Percentiles rank a stretch among this genome's conserved stretches.
phyloP scores from a whole-genome alignment of 1,140 invertebrate genomes.

The Zophobas atratus region DNA sequence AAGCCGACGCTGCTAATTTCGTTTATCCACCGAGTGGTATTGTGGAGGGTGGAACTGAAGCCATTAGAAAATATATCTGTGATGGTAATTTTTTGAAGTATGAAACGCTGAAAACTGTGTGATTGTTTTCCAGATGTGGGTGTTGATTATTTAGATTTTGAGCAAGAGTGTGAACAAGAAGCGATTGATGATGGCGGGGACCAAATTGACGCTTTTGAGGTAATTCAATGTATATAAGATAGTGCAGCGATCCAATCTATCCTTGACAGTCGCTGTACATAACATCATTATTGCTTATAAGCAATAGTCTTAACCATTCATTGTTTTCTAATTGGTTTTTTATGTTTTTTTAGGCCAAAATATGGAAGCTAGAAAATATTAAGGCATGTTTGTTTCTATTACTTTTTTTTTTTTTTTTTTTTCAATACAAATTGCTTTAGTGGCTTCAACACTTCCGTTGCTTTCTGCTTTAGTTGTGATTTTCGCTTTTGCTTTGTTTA shows the following conservation, averaged over 20 bases:
- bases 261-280: not conserved
- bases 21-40: constrained; percentile 76
- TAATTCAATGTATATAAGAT: not conserved
- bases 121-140: constrained; percentile 56
- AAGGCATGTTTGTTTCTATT: constrained; percentile 74
- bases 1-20: constrained; percentile 76
- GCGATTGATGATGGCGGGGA: not conserved
- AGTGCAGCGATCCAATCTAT: not conserved
- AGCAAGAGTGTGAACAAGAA: constrained; percentile 11
- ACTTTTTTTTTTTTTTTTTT: constrained; percentile 60
- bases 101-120: not conserved
- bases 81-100: constrained; percentile 63
- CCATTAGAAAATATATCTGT: constrained; percentile 79
- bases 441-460: constrained; percentile 13
- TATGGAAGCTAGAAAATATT: constrained; percentile 73
- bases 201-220: constrained; percentile 34
- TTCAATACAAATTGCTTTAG: constrained; percentile 1
- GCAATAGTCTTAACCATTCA: constrained; percentile 35
- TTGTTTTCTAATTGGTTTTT: constrained; percentile 58
- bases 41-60: constrained; percentile 72
- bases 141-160: constrained; percentile 49
- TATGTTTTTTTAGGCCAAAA: constrained; percentile 73
- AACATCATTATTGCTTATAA: constrained; percentile 7
- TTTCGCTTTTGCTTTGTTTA: constrained; percentile 54
- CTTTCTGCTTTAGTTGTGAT: constrained; percentile 48